These are phyloP conservation scores for Chiroxiphia lanceolata DNA, from an alignment of 2,797 vertebrate species.

Conservation along the genomic window DNA sequence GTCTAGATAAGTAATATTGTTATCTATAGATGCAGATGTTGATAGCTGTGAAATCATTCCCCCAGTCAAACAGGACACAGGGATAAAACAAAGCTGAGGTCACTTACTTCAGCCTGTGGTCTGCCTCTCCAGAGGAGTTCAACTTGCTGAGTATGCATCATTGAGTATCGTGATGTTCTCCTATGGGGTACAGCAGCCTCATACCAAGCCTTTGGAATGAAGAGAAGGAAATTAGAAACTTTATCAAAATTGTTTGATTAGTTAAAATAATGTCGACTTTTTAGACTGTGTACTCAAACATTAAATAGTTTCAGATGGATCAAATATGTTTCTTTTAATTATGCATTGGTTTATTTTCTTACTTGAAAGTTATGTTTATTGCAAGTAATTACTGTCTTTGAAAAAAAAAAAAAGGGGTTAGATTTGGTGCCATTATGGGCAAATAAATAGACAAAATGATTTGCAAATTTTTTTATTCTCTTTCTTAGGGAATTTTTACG, in stretches of 20 bases:
- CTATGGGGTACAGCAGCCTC: not conserved
- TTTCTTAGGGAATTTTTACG: slow-evolving; percentile 91
- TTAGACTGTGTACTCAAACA: not conserved
- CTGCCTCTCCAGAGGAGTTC: not conserved
- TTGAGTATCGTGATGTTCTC: not conserved
- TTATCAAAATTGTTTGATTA: not conserved
- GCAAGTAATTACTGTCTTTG: not conserved
- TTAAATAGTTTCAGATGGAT: not conserved
- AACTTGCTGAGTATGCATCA: not conserved
- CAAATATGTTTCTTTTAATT: not conserved
- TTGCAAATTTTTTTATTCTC: not conserved
- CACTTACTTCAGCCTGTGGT: not conserved
- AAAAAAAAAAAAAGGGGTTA: accelerated
- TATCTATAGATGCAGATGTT: not conserved
- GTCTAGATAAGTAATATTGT: accelerated
- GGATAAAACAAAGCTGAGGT: not conserved
- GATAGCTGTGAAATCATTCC: not conserved
- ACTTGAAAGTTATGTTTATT: not conserved
- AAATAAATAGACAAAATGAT: not conserved
- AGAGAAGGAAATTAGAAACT: not conserved
- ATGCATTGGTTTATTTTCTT: not conserved
- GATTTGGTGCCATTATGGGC: not conserved
- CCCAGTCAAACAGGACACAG: too few species aligned
- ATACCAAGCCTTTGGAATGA: not conserved
- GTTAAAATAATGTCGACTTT: not conserved